A percentile compares a stretch with the other conserved stretches of the same genome.
Evolutionary conservation across 2,113 vertebrate genomes (phyloP).

Genomic region (Macquaria australasica): DNA sequence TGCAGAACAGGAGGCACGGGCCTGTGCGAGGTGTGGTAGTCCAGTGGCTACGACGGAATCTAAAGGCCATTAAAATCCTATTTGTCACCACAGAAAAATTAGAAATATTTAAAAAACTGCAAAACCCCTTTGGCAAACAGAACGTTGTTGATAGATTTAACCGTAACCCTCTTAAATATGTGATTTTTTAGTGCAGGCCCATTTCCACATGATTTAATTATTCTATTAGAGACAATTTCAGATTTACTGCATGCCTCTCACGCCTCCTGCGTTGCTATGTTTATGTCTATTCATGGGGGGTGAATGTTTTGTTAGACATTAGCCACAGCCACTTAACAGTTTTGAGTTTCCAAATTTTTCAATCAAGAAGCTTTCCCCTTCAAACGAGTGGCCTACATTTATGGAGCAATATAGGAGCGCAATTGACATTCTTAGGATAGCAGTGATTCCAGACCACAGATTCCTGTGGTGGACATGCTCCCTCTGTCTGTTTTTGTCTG

Average conservation of each 20-base stretch:
- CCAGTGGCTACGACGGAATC: constrained; percentile 20
- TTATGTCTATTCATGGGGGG: constrained; percentile 63
- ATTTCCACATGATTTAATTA: constrained; percentile 66
- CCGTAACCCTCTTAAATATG: constrained; percentile 34
- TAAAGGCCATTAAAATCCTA: constrained; percentile 42
- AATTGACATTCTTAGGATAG: constrained; percentile 80
- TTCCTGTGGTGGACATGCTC: constrained; percentile 81
- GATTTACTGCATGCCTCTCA: constrained; percentile 55
- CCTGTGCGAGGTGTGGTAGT: constrained; percentile 27
- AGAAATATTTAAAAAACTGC: constrained; percentile 53
- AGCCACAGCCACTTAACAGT: constrained; percentile 60
- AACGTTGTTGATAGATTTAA: constrained; percentile 55
- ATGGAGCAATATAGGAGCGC: constrained; percentile 64
- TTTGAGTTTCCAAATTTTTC: constrained; percentile 56
- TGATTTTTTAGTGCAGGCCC: constrained; percentile 29
- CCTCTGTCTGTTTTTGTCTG: constrained; percentile 74
- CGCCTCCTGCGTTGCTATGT: constrained; percentile 52
- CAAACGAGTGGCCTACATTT: constrained; percentile 53
- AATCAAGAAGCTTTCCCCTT: constrained; percentile 52
- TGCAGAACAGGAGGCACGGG: constrained; percentile 43
- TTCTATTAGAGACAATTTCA: constrained; percentile 47
- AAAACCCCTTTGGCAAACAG: constrained; percentile 39
- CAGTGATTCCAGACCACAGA: constrained; percentile 81
- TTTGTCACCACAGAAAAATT: constrained; percentile 57
- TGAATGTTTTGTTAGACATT: constrained; percentile 73